These are phyloP conservation scores for Sigmodon hispidus DNA, from an alignment of 2,113 vertebrate species.

Conservation along the genomic window DNA sequence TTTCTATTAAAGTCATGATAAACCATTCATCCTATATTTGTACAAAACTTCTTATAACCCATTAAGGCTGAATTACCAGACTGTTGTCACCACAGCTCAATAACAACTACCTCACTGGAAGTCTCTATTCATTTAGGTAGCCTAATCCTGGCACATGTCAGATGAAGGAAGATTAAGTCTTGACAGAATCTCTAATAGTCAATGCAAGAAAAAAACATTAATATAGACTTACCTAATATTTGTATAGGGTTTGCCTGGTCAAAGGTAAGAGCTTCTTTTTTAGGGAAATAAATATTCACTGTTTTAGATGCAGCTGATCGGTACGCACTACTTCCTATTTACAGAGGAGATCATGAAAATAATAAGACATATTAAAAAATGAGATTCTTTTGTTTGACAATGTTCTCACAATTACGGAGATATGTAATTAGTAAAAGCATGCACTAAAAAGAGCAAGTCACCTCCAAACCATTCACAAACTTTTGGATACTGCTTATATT, in stretches of 20 bases:
- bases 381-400: conserved; percentile 21
- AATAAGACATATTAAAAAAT: conserved; percentile 21
- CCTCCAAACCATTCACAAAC: neutral
- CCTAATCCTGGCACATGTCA: neutral
- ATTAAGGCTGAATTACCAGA: neutral
- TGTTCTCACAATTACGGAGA: conserved; percentile 48
- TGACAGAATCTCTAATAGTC: neutral
- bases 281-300: conserved; percentile 96
- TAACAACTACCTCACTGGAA: neutral
- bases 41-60: conserved; percentile 30
- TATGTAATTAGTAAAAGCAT: neutral
- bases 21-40: conserved; percentile 45
- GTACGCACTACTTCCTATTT: conserved; percentile 91
- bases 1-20: conserved; percentile 48
- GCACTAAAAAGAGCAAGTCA: conserved; percentile 15
- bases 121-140: conserved; percentile 5
- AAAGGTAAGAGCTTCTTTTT: conserved; percentile 95
- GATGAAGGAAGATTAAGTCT: conserved; percentile 6
- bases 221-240: conserved; percentile 91
- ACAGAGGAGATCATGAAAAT: conserved; percentile 29
- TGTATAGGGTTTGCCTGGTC: conserved; percentile 95
- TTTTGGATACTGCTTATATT: neutral
- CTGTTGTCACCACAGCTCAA: neutral
- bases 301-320: conserved; percentile 81
- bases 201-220: conserved; percentile 48